Conservation (phyloP, 2,113 vertebrate genomes). For the Prionailurus viverrinus region DNA sequence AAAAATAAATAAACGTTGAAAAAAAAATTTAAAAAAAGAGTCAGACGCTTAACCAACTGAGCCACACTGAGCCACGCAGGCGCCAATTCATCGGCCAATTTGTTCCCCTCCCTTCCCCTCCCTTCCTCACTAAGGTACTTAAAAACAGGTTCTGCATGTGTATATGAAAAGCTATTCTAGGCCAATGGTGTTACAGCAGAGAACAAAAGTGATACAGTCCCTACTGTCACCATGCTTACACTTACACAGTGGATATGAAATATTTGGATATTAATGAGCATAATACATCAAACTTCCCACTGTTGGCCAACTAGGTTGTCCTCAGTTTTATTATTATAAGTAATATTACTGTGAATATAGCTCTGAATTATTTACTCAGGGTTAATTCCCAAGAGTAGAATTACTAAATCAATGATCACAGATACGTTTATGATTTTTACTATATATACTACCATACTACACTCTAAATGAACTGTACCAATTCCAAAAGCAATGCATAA, state of each 20-base stretch:
- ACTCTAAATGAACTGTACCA: constrained; percentile 48
- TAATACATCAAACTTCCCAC: constrained; percentile 30
- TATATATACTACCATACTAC: not conserved
- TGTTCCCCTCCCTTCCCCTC: not conserved
- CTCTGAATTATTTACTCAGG: constrained; percentile 50
- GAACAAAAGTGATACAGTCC: constrained; percentile 18
- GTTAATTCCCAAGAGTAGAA: not conserved
- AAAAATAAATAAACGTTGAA: too few species aligned
- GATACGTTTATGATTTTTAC: constrained; percentile 28
- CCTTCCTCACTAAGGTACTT: constrained; percentile 35
- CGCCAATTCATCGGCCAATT: not conserved
- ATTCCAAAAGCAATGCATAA: constrained; percentile 46
- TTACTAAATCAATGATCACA: constrained; percentile 20
- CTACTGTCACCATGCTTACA: not conserved
- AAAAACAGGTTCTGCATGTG: not conserved
- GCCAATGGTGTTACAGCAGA: not conserved
- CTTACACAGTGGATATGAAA: constrained; percentile 3
- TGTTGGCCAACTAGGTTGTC: not conserved
- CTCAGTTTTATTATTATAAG: constrained; percentile 47
- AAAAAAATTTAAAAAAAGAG: too few species aligned
- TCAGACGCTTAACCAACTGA: too few species aligned
- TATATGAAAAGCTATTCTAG: not conserved
- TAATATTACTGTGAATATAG: constrained; percentile 24
- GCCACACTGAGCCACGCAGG: too few species aligned
- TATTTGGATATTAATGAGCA: not conserved